Base-by-base conservation (phyloP, 1,140 invertebrate genomes). In the Hycleus cichorii region DNA sequence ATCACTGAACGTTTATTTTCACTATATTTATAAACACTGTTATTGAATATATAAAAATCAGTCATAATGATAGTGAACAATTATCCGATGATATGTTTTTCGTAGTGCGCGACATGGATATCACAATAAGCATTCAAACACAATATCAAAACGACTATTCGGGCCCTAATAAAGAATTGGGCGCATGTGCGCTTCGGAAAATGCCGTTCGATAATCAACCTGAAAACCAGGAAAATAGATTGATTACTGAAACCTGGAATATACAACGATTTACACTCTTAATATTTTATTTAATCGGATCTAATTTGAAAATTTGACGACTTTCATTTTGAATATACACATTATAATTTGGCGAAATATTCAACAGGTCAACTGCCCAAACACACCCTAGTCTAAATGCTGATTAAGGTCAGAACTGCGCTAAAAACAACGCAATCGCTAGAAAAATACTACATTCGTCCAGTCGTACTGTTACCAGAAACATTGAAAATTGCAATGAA, bases 21-120 rank as follows among this genome's bases (percentile, higher is more conserved):
- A 47, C 50, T 38, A 59, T 38, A 48, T 50, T 49, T 59, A 18
- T 61, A 46, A 51, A 60, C 50, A 40, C 48, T 58, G 50, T 62
- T 39, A 39, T 47, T 42, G 47, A 39, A 51, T 39, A 52, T 52
- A 49, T 54, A 49, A 60, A 57, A 58, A 66, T 68, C 66, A 65
- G 58, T 66, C 68, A 69, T 69, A 66, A 66, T 69, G 66, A 57
- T 49, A 50, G 51, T 56, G 42, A 58, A 57, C 32, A 49, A 45
- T 60, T 46, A 49, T 53, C 39, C 10, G 48, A 58, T 58, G 62
- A 63, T 67, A 60, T 59, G 64, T 67, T 57, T 32, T 32, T 32
- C 32, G 59, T 54, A 56, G 39, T 47, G 44, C 66, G 68, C 68
- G 68, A 68, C 68, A 68, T 69, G 52, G 59, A 57, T 54, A 60